Base-by-base conservation (phyloP, 2,888 invertebrate species). In the Lordiphosa fenestrarum region DNA sequence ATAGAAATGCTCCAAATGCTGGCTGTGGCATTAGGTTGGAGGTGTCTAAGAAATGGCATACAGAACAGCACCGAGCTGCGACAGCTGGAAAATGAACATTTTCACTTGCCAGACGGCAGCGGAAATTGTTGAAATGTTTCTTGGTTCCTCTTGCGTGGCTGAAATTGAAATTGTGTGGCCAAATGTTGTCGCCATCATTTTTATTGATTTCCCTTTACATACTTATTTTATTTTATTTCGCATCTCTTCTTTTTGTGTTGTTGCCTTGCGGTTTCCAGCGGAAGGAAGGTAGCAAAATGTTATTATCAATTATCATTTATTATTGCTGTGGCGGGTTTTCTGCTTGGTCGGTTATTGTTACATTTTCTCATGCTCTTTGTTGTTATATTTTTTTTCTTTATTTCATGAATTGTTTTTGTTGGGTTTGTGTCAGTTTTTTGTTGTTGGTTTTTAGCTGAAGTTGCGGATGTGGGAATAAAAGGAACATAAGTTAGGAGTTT, bases 281-380 rank as follows among this genome's bases (percentile, higher is more conserved):
- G 78, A 81, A 81, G 77, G 82, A 84, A 84, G 78, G 82, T 78
- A 84, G 63, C 69, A 66, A 76, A 84, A 81, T 63, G 71, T 84
- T 81, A 81, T 78, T 81, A 84, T 81, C 77, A 78, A 78, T 78
- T 84, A 78, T 78, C 77, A 77, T 78, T 84, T 81, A 73, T 84
- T 77, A 84, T 81, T 84, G 66, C 62, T 65, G 50, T 54, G 71
- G 55, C 33, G 41, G 42, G 44, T 66, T 62, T 66, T 66, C 53
- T 60, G 60, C 72, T 42, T 62, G 47, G 49, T 21, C 60, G 49
- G 38, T 46, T 64, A 63, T 51, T 19, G 5, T 25, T 47, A 38
- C n/a, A 23, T 53, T 62, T 59, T 58, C 58, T 58, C 58, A 51
- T 55, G 21, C 42, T 51, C 56, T 55, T 67, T 63, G 59, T 44